Percentiles rank a stretch among this genome's conserved stretches.
Conservation (phyloP, 2,113 vertebrate species). For the human region GRCh38 chr5:41356501-41357000, state of each 20-base stretch:
- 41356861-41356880: neutral
- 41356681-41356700: neutral
- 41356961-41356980: constrained; percentile 36
- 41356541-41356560: neutral
- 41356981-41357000: constrained; percentile 65
- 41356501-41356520: neutral
- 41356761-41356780: neutral
- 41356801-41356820: neutral
- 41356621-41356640: neutral
- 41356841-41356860: neutral
- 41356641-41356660: neutral
- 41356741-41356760: neutral
- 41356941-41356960: constrained; percentile 59
- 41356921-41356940: constrained; percentile 59
- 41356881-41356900: neutral
- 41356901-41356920: neutral
- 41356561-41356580: neutral
- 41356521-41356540: neutral
- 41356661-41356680: neutral
- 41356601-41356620: constrained; percentile 29
- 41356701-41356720: neutral
- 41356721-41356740: neutral
- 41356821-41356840: neutral
- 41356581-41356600: neutral
- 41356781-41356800: neutral